Percentiles rank a stretch among this genome's conserved stretches.
Conservation (phyloP, 1,140 invertebrate genomes). For the Chelonus insularis region DNA sequence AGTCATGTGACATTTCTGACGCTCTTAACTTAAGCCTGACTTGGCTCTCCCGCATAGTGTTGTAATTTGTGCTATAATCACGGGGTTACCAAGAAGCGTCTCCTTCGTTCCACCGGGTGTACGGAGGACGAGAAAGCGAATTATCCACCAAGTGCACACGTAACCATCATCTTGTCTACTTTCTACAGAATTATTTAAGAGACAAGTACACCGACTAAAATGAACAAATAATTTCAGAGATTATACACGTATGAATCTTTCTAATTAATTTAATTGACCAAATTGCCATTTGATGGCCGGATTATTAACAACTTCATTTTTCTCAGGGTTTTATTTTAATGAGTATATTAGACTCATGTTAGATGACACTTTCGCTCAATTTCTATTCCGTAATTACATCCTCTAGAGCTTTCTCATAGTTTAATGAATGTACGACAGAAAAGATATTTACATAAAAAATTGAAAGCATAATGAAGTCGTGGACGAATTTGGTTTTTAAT, state of each 20-base stretch:
- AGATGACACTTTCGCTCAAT: no score
- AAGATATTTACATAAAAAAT: no score
- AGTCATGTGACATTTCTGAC: slow-evolving; percentile 14
- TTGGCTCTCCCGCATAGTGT: neutral
- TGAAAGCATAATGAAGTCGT: no score
- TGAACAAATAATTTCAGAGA: neutral
- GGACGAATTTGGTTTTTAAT: no score
- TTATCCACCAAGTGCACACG: slow-evolving; percentile 16
- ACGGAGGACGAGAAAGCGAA: slow-evolving; percentile 15
- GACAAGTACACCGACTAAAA: neutral
- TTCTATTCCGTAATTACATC: no score
- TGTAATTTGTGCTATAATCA: slow-evolving; percentile 24
- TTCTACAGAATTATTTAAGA: neutral
- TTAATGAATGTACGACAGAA: no score
- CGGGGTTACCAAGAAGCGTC: neutral
- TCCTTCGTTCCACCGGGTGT: slow-evolving; percentile 3
- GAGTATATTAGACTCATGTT: no score
- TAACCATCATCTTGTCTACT: slow-evolving; percentile 10
- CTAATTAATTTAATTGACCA: neutral
- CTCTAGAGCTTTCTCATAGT: no score
- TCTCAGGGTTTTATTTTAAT: no score
- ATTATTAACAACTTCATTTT: no score
- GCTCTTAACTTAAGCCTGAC: slow-evolving; percentile 4
- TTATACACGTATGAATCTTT: neutral
- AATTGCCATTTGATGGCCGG: no score